Percentiles rank a stretch among this genome's conserved stretches.
Evolutionary conservation across 2,888 invertebrate species (phyloP).

Genomic region (Lottia scabra): DNA sequence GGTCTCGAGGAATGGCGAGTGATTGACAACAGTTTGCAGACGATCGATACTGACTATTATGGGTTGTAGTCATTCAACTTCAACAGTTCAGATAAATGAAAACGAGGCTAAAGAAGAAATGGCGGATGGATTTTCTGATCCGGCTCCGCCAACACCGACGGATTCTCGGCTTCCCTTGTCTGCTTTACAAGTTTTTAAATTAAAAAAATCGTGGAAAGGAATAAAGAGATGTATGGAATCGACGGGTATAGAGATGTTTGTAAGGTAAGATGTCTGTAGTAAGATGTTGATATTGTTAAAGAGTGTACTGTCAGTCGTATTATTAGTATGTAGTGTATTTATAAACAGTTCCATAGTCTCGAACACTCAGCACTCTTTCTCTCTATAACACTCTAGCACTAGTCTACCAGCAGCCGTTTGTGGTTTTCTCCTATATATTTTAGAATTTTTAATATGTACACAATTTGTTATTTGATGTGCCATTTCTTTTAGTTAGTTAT

Average conservation of each 20-base stretch:
- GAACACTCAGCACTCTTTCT: no score
- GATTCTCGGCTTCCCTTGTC: slow-evolving; percentile 61
- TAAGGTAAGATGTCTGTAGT: slow-evolving; percentile 50
- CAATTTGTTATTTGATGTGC: no score
- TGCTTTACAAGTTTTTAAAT: slow-evolving; percentile 61
- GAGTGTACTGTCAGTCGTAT: not conserved
- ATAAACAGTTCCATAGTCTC: no score
- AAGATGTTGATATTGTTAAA: not conserved
- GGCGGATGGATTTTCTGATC: slow-evolving; percentile 51
- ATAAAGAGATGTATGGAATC: slow-evolving; percentile 61
- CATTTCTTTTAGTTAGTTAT: no score
- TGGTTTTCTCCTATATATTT: no score
- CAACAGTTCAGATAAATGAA: not conserved
- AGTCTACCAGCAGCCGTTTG: no score
- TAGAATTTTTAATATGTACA: no score
- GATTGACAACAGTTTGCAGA: no score
- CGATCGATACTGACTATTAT: not conserved
- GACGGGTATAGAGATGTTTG: slow-evolving; percentile 65
- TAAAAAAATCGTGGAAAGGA: slow-evolving; percentile 66
- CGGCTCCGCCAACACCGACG: slow-evolving; percentile 52
- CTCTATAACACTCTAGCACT: no score
- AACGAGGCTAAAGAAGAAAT: slow-evolving; percentile 33
- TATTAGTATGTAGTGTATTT: no score
- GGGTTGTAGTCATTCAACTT: slow-evolving; percentile 2
- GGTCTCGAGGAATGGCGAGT: no score